A percentile compares a stretch with the other conserved stretches of the same genome.
Evolutionary conservation across 1,140 invertebrate species (phyloP).

Genomic region (Panagrolaimus sp.): DNA sequence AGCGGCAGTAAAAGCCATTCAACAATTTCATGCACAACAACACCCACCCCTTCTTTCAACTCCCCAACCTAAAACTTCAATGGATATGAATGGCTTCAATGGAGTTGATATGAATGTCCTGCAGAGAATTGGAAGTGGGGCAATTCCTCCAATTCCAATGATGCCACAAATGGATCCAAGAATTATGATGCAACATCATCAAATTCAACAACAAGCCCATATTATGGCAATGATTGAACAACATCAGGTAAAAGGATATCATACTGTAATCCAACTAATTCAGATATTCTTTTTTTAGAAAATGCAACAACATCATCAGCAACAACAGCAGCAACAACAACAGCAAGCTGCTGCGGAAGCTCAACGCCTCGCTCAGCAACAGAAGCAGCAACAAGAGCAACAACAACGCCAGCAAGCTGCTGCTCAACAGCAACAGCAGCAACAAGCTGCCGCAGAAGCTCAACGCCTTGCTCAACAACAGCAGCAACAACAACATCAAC

Average conservation of each 20-base stretch:
- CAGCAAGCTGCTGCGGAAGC: not conserved
- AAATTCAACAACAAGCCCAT: not conserved
- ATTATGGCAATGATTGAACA: slow-evolving; percentile 11
- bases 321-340: slow-evolving; percentile 3
- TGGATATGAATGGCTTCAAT: not conserved
- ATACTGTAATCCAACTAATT: too few species aligned
- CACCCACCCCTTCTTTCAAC: not conserved
- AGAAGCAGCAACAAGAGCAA: not conserved
- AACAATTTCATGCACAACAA: not conserved
- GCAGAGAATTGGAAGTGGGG: too few species aligned
- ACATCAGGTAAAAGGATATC: too few species aligned
- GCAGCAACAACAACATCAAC: slow-evolving; percentile 16
- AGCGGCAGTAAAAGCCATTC: not conserved
- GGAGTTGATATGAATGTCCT: not conserved
- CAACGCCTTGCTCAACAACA: not conserved
- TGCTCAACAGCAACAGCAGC: not conserved
- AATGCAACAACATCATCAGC: too few species aligned
- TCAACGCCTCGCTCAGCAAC: not conserved
- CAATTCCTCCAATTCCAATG: too few species aligned
- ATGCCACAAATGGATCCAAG: not conserved
- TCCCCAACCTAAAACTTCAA: not conserved
- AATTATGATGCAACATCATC: slow-evolving; percentile 12
- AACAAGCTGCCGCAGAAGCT: not conserved
- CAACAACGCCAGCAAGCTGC: not conserved
- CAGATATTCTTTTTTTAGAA: too few species aligned